Percentiles rank a stretch among this genome's conserved stretches.
Conservation (phyloP, 2,888 invertebrate genomes). For the Argyresthia goedartella region DNA sequence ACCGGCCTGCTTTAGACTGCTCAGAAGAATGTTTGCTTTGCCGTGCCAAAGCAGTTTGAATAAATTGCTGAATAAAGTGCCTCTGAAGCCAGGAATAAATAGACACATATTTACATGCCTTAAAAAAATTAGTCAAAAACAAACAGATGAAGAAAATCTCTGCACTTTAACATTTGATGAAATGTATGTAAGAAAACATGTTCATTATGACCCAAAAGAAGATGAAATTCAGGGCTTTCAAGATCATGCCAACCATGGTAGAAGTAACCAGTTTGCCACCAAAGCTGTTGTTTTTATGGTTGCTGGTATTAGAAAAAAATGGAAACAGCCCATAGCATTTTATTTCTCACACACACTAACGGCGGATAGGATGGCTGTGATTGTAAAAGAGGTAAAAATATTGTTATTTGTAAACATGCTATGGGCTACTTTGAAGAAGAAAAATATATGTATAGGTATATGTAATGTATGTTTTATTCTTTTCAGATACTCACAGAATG, state of each 20-base stretch:
- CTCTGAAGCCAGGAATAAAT: constrained; percentile 14
- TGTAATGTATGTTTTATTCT: constrained; percentile 3
- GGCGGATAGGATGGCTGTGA: not conserved
- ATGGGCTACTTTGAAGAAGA: not conserved
- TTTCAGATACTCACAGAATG: constrained; percentile 14
- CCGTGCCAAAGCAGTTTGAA: constrained; percentile 14
- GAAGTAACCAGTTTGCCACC: not conserved
- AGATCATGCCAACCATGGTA: constrained; percentile 5
- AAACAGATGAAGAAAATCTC: not conserved
- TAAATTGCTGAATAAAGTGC: constrained; percentile 14
- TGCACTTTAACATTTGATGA: not conserved
- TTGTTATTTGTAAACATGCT: not conserved
- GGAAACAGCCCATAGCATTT: not conserved
- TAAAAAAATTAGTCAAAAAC: constrained; percentile 10
- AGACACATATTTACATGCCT: constrained; percentile 10
- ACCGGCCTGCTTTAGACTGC: constrained; percentile 15
- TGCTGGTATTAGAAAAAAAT: not conserved
- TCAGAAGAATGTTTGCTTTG: constrained; percentile 16
- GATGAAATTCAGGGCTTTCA: constrained; percentile 8
- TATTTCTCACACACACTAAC: not conserved
- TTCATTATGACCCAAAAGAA: constrained; percentile 2
- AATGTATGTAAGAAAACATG: constrained; percentile 5
- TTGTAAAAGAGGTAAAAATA: not conserved
- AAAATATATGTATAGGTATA: not conserved
- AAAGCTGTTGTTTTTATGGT: constrained; percentile 4